Evolutionary conservation across 2,888 invertebrate species (phyloP), one percentile per base, ranked within the genome.

Genomic region (Pollenia amentaria): DNA sequence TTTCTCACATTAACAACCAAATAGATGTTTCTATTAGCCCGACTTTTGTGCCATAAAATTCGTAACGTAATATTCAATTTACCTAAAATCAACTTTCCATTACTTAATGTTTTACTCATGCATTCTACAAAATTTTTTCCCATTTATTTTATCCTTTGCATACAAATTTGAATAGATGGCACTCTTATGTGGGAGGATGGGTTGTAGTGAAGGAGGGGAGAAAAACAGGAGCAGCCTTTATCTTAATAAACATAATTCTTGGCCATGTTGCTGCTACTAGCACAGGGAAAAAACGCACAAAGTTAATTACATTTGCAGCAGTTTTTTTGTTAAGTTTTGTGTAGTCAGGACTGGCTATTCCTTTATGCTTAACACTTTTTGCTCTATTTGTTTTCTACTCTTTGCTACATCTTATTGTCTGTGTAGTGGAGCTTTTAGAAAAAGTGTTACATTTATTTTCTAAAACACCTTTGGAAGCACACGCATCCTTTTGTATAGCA

Each of bases 241-340:
- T 14, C 3, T 11, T 65, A 46, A 18, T 18, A 46, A 44, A 29
- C 40, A 64, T 77, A 64, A 48, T 53, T 83, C 77, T 72, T 64
- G 83, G 55, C 57, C 76, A 76, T 69, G n/a, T 9, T 21, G 69
- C 8, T 29, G 29, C 29, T 29, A 6, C 29, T 6, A 29, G 29
- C 16, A 21, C 40, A 76, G 51, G 29, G 38, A 38, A 51, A 67
- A 76, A 82, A 60, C 67, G 75, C 51, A 82, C 75, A 60, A 77
- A 83, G 77, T 57, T 83, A 77, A 83, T 83, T 70, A 64, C 70
- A 83, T 83, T 83, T 77, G 29, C 18, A 55, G 40, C 70, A 29
- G 29, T 29, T 70, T 77, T n/a, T 83, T 83, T 83, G 70, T 64
- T 40, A 62, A 70, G 53, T 55, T 77, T 76, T 9, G n/a, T 29